Evolutionary conservation across 2,113 vertebrate genomes (phyloP).

Genomic region (Otolemur garnettii): DNA sequence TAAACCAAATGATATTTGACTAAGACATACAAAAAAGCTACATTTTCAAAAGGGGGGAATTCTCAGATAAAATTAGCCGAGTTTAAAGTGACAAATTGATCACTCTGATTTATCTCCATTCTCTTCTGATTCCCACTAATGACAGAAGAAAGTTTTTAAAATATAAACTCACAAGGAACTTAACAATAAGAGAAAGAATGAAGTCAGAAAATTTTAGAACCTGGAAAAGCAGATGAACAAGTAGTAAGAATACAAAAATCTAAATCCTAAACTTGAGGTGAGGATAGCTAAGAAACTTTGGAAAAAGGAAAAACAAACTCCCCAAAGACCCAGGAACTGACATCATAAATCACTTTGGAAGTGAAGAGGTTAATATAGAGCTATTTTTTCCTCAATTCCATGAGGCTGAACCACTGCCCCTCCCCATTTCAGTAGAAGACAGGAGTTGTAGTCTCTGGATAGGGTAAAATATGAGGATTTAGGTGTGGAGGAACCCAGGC

Average conservation of each 20-base stretch:
- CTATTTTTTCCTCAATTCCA: not conserved
- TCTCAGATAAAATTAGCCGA: not conserved
- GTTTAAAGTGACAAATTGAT: conserved; percentile 10
- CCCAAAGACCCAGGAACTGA: not conserved
- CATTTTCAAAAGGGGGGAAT: conserved; percentile 34
- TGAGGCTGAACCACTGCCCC: not conserved
- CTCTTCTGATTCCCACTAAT: not conserved
- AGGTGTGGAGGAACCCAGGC: not conserved
- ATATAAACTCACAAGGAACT: not conserved
- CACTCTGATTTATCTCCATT: not conserved
- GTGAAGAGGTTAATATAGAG: not conserved
- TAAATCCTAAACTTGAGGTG: not conserved
- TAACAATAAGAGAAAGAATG: not conserved
- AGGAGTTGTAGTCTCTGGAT: not conserved
- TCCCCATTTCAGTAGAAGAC: not conserved
- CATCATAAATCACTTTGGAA: not conserved
- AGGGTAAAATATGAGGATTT: conserved; percentile 13
- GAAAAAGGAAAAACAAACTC: not conserved
- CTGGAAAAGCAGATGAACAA: conserved; percentile 20
- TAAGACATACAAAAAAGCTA: conserved; percentile 25
- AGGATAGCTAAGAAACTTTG: not conserved
- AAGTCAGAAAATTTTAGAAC: not conserved
- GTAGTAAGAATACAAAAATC: not conserved
- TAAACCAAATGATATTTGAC: conserved; percentile 20
- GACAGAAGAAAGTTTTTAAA: not conserved